phyloP scores from a whole-genome alignment of 2,888 invertebrate genomes.

The Margaritifera margaritifera region DNA sequence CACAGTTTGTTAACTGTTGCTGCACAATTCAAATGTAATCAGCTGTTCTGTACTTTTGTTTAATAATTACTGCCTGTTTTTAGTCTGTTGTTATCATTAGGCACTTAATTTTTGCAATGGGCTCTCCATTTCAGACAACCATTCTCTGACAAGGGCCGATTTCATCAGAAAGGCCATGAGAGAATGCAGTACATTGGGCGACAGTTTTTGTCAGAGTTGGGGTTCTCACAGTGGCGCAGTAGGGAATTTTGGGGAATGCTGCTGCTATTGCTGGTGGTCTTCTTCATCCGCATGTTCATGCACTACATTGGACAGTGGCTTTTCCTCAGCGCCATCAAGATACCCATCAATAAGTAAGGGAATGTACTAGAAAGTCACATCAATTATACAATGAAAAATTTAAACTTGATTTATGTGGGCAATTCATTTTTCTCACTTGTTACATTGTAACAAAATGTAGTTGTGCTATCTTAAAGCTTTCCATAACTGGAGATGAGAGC shows the following conservation, averaged over 20 bases:
- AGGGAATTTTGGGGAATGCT: constrained; percentile 71
- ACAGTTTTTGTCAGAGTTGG: constrained; percentile 67
- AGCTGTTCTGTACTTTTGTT: too few species aligned
- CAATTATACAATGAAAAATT: not conserved
- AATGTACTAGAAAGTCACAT: too few species aligned
- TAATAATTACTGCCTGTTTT: too few species aligned
- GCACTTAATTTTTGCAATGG: too few species aligned
- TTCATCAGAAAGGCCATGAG: constrained; percentile 48
- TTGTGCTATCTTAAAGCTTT: too few species aligned
- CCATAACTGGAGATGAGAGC: too few species aligned
- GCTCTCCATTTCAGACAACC: constrained; percentile 16
- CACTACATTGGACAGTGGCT: constrained; percentile 71
- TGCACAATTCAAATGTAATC: too few species aligned
- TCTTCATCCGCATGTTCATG: constrained; percentile 66
- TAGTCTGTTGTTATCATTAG: too few species aligned
- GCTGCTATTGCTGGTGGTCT: constrained; percentile 63
- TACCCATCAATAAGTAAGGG: constrained; percentile 70
- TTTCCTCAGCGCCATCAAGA: constrained; percentile 59
- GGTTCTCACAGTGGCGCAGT: constrained; percentile 69
- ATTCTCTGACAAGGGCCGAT: constrained; percentile 59
- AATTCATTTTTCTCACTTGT: not conserved
- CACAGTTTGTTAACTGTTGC: too few species aligned
- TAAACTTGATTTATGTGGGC: not conserved
- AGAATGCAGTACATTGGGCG: constrained; percentile 65
- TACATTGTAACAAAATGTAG: too few species aligned